Base-by-base conservation (phyloP, 2,113 vertebrate species). In the Amphiprion ocellaris region DNA sequence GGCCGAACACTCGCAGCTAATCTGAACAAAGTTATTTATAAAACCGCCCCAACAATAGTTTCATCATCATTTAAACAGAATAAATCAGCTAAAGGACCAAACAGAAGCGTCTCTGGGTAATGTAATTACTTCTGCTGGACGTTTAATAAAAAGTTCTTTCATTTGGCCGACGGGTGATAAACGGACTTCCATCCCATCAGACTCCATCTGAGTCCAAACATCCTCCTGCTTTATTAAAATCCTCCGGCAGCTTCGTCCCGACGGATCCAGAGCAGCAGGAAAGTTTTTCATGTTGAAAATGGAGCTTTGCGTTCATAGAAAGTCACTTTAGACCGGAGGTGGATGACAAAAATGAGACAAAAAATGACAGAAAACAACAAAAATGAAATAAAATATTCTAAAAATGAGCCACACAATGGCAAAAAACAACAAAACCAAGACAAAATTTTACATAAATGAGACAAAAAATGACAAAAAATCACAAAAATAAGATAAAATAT, bases 111-210 rank as follows among this genome's bases (percentile, higher is more conserved):
- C 37, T n/a, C 44, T 24, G 53, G 10, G 21, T 49, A 59, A 59
- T 23, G 17, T 26, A 37, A 79, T 83, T 28, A 53, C 69, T 28
- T 21, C 28, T 21, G 4, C 16, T 10, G 14, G 55, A 5, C 12
- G 4, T 5, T 73, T 69, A 28, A 83, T 70, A 62, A 37, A 37
- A 37, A 37, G 23, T 61, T 73, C 24, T 75, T 75, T 82, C 72
- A 81, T 75, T 84, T 71, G 21, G n/a, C 66, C 33, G 68, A 66
- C 69, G 33, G 66, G 59, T 9, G 19, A 80, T 74, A 41, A 83
- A 81, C 26, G 59, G 67, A 23, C 50, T 79, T 70, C 50, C 59
- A 44, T 58, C 19, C 65, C 33, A 37, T 39, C 69, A 46, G 19
- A 81, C 52, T 77, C 56, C 62, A 19, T 41, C 44, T 60, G 56